Base-by-base conservation (phyloP, 2,888 invertebrate species). In the Sussaba pulchella region DNA sequence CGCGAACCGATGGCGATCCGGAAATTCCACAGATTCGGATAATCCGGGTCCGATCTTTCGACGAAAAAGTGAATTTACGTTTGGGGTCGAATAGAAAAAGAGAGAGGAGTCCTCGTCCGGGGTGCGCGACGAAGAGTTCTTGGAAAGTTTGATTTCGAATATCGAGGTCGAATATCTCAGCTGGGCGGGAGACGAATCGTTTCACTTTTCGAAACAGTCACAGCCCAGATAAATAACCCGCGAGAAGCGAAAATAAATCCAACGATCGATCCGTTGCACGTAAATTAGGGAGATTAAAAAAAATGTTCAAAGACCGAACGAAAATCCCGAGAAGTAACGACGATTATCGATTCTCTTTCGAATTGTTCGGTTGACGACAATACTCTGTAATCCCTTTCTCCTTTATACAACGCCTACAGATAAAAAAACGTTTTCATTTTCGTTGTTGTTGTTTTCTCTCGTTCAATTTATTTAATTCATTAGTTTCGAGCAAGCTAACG, bases 61-160 rank as follows among this genome's bases (percentile, higher is more conserved):
- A 59, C 10, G n/a, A 64, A 41, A 61, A 31, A 54, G 1, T n/a
- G 43, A 17, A 19, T 14, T 26, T 17, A 12, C 14, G 39, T 6
- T 26, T 24, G 2, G 31, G 59, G 66, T 67, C 26, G 14, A 45
- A 79, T 41, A 54, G 17, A 64, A 67, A 69, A n/a, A 73, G 50
- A 26, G 54, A 36, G 21, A 10, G 57, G 19, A 52, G 41, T 52
- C n/a, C n/a, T n/a, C 57, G 77, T 47, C 73, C 54, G 54, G 63
- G 70, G 50, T 19, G 50, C 67, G 69, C 59, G 80, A 81, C 73
- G 50, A 76, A 61, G 80, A 73, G 69, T 81, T 81, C 77, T 73
- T 81, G 81, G 81, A 81, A 77, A 81, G 81, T 81, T 81, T 81
- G 70, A 81, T 81, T 77, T 77, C 81, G 81, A 73, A 73, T 81